Base-by-base conservation (phyloP, 1,140 invertebrate species). In the Anoplophora glabripennis region DNA sequence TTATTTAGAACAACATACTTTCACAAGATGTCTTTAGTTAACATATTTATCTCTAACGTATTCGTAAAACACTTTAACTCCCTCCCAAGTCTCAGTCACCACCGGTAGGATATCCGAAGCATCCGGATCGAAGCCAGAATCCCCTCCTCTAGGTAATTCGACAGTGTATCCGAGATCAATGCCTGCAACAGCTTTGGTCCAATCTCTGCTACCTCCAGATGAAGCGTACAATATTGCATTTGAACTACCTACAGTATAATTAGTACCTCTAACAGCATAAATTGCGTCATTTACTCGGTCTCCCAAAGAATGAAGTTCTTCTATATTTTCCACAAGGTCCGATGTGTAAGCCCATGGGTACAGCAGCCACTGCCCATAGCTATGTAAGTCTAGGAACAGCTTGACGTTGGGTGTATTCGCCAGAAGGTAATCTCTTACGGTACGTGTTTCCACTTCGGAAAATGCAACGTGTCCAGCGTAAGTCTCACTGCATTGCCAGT, bases 141-240 rank as follows among this genome's bases (percentile, higher is more conserved):
- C 76, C 36, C 87, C 86, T 40, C 83, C 83, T 49, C 86, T 86
- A 1, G 89, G 81, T 59, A 94, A 76, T 71, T 94, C 90, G 9
- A 93, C 78, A 1, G 89, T 86, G 68, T 88, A 94, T 1, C 87
- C 80, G 53, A 90, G 88, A 59, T 87, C 85, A 1, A 89, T 78
- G 12, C 81, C 81, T 1, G 79, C 74, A 0, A 77, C 79, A 0
- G 82, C 85, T 60, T 83, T 86, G 0, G 85, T 86, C 73, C 83
- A 90, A 65, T 90, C 89, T 65, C 87, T 83, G 53, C 84, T 85
- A 1, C 83, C 84, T 1, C 87, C 87, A 38, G 86, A 81, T 7
- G 85, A 84, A 0, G 80, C 76, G 53, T 85, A 82, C 4, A 88
- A 70, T 1, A 84, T 76, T 45, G 78, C 77, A 1, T 84, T 83